Conservation (phyloP, 2,797 vertebrate species). For the Pseudopleuronectes americanus region DNA sequence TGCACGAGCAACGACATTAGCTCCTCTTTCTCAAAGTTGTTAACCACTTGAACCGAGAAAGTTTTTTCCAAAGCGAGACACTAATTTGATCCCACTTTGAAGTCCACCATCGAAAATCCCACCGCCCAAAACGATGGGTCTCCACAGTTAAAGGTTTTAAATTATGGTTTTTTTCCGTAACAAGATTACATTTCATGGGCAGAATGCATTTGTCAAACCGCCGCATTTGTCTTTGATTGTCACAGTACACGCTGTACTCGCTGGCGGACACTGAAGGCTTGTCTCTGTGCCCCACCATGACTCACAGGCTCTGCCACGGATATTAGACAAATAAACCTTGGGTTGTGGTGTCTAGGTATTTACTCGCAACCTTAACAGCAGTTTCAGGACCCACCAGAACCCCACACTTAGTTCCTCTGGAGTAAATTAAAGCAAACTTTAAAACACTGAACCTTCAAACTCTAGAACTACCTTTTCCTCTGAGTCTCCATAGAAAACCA, state of each 20-base stretch:
- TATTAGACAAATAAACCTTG: conserved; percentile 33
- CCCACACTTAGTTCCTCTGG: neutral
- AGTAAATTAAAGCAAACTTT: neutral
- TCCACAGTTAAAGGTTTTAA: conserved; percentile 4
- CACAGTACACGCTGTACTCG: neutral
- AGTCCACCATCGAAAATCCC: neutral
- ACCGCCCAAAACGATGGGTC: neutral
- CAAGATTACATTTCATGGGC: neutral
- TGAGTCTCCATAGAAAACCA: neutral
- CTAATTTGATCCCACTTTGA: neutral
- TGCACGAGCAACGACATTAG: neutral
- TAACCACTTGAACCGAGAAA: neutral
- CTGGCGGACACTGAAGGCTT: conserved; percentile 21
- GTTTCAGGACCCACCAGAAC: conserved; percentile 10
- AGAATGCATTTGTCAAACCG: neutral
- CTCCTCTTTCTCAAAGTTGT: neutral
- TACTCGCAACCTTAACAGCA: conserved; percentile 7
- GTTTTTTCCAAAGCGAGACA: neutral
- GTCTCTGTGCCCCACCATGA: conserved; percentile 43
- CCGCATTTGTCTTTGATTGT: conserved; percentile 17
- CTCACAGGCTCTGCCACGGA: conserved; percentile 40
- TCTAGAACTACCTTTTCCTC: neutral
- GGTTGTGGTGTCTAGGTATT: conserved; percentile 22
- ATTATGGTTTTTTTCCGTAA: conserved; percentile 4
- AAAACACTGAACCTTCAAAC: neutral